Base-by-base conservation (phyloP, 2,888 invertebrate genomes). In the Diplazon laetatorius region DNA sequence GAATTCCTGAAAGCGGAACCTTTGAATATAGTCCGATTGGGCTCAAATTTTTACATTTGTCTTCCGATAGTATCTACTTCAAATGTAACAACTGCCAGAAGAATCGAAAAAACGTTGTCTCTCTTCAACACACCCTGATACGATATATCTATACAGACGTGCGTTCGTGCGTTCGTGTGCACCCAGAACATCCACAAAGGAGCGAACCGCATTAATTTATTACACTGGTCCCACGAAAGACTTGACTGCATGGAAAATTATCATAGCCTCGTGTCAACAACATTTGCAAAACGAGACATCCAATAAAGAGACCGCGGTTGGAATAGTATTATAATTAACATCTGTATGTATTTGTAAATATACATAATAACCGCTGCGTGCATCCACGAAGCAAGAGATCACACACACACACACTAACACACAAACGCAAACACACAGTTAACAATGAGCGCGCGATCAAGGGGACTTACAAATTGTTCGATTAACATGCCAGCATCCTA, bases 221-320 rank as follows among this genome's bases (percentile, higher is more conserved):
- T 75, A 75, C 59, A 46, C 48, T 57, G 57, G 62, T 63, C 55
- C 57, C 42, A 62, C 68, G 42, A 78, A 71, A 71, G 42, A 57
- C 62, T 57, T 39, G 66, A 62, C 48, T 20, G 48, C 48, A 68
- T 16, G 62, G 65, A 60, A 78, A 78, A 74, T 78, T 55, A 78
- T 78, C 71, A 68, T 78, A 71, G 75, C 39, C 66, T 42, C 66
- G 66, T 71, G 78, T 78, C 78, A 68, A 75, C 75, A 71, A 66
- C 70, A 75, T 74, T 78, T 78, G 75, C 62, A 57, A 75, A 57
- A 66, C 48, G 62, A 62, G 60, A 68, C 71, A 66, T 62, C 66
- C 71, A 71, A 78, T 74, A 57, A 71, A 78, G 55, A 39, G 68
- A 75, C 42, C 62, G 37, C 42, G 22, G 44, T 18, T 35, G 66